Base-by-base conservation (phyloP, 1,140 invertebrate species). In the Gerris buenoi region DNA sequence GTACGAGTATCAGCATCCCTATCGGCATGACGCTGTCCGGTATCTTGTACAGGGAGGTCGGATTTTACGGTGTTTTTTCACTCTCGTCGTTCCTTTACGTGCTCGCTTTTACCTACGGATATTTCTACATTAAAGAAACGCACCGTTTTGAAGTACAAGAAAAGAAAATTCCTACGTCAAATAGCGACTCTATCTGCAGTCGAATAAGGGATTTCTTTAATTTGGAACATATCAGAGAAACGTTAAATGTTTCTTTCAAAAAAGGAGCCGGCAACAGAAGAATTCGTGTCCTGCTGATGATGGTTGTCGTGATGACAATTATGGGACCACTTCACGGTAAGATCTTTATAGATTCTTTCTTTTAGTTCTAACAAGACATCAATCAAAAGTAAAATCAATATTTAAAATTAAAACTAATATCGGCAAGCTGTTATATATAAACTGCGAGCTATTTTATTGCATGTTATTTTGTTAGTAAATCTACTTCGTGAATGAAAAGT, bases 291-390 rank as follows among this genome's bases (percentile, higher is more conserved):
- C 82, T 87, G 66, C 83, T 89, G 72, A 78, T 91, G 3, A 88
- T 90, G 80, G 76, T 90, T 27, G 86, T 88, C 27, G 82, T 89
- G 18, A 89, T 88, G 82, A 87, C 90, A 15, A 86, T 90, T 64
- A 88, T 90, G 69, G 88, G 88, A 62, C 88, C 88, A 0, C 82
- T 90, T 77, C 87, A 90, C 70, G 88, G 87, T 88, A 75, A 83
- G 83, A 46, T n/a, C n/a, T n/a, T n/a, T n/a, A n/a, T n/a, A n/a
- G n/a, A n/a, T n/a, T n/a, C n/a, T n/a, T n/a, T n/a, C n/a, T n/a
- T n/a, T n/a, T n/a, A n/a, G n/a, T n/a, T n/a, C n/a, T n/a, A n/a
- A n/a, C n/a, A n/a, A n/a, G n/a, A n/a, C n/a, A n/a, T n/a, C n/a
- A n/a, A n/a, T n/a, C n/a, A n/a, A n/a, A n/a, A n/a, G n/a, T n/a